Evolutionary conservation across 1,140 invertebrate species (phyloP), one percentile per base, ranked within the genome.

Genomic region (Platorchestia sp.): DNA sequence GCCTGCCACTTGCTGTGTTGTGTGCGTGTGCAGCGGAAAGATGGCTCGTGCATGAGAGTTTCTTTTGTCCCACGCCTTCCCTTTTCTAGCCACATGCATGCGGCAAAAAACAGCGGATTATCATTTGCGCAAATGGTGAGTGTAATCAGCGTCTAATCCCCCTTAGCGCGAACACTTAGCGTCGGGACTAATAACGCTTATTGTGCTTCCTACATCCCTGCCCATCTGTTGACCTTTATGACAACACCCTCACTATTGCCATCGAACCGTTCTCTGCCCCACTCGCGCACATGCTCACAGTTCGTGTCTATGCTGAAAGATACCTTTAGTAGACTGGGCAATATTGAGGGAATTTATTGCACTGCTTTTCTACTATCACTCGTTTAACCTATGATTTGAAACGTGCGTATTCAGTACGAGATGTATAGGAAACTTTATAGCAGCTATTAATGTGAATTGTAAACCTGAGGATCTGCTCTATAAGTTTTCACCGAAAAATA

Each of bases 181-280:
- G 91, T 93, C 91, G 91, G 40, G 6, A 45, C 91, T 93, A 93
- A 93, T 93, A 93, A 93, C 91, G 91, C 91, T 93, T 93, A 93
- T 93, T 93, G 91, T 93, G 91, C 91, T 93, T 93, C 91, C 91
- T 93, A n/a, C 91, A 47, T 93, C 43, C 91, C 91, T 45, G 91
- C 91, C 43, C 91, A 93, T 93, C 91, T 93, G 91, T 93, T 93
- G 91, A 93, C 91, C 91, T 93, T 93, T 93, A 16, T n/a, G 87
- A 41, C 87, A 89, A 89, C 87, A 42, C 87, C 87, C 87, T 89
- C 43, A 44, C 87, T 89, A 41, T 41, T 89, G 36, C 87, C 41
- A 43, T 36, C 87, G 7, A 89, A 89, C 87, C 87, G 87, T 89
- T 89, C 87, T 41, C 36, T 89, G 87, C 87, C 87, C 87, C 42